These are phyloP conservation scores for Phodopus roborovskii DNA, from an alignment of 2,113 vertebrate species.

Conservation along the genomic window DNA sequence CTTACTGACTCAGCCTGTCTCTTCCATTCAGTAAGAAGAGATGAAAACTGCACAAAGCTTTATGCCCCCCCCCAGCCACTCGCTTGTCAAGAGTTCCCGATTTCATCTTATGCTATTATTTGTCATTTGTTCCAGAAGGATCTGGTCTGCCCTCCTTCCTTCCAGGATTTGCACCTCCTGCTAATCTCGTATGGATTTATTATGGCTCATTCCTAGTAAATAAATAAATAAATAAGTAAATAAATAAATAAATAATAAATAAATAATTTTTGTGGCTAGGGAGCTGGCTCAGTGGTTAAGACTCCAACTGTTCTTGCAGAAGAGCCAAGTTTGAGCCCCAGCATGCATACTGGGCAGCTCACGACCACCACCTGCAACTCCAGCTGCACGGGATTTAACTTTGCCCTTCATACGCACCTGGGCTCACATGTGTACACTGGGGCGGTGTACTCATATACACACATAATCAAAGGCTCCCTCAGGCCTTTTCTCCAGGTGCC, in stretches of 20 bases:
- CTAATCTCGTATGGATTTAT: slow-evolving; percentile 78
- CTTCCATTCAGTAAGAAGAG: background rate
- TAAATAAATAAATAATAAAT: too few species aligned
- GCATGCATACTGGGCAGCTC: background rate
- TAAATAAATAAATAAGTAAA: too few species aligned
- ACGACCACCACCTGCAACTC: too few species aligned
- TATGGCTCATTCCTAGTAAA: slow-evolving; percentile 82
- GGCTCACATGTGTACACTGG: background rate
- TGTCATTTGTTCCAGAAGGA: slow-evolving; percentile 53
- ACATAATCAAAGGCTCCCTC: background rate
- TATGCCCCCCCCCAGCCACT: background rate
- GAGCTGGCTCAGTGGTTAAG: background rate
- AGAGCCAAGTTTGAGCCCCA: background rate
- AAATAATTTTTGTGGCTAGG: background rate
- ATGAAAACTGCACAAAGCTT: accelerated
- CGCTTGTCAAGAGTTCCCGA: background rate
- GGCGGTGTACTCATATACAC: background rate
- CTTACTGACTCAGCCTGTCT: accelerated
- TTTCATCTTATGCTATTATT: background rate
- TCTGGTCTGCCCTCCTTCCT: background rate
- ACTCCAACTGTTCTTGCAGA: background rate
- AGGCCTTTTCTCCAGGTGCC: slow-evolving; percentile 58
- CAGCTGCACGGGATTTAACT: background rate
- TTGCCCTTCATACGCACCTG: background rate
- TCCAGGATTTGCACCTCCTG: slow-evolving; percentile 78